phyloP scores from a whole-genome alignment of 2,797 vertebrate genomes.

The Phoeniculus purpureus region DNA sequence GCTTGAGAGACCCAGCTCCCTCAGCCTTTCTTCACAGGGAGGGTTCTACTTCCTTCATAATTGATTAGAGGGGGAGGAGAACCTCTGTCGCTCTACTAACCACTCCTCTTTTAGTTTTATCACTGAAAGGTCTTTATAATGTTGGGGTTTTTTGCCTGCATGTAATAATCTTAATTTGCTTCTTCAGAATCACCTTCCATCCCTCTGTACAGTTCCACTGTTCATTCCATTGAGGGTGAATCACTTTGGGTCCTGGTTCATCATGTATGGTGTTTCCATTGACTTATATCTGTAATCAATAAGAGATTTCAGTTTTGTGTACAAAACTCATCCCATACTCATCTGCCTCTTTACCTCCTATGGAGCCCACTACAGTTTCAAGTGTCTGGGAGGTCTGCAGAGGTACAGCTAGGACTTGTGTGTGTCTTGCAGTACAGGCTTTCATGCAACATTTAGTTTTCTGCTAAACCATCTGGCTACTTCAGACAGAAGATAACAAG shows the following conservation, averaged over 20 bases:
- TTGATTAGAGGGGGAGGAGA: too few species aligned
- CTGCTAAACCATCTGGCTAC: not conserved
- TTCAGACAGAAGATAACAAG: not conserved
- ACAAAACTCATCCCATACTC: not conserved
- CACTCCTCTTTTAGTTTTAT: not conserved
- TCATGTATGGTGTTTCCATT: not conserved
- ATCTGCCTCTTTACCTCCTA: not conserved
- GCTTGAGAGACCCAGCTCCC: too few species aligned
- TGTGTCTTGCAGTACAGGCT: not conserved
- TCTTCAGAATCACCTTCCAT: not conserved
- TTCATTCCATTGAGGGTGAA: not conserved
- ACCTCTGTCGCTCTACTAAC: too few species aligned
- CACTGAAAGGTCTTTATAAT: not conserved
- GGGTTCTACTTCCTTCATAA: too few species aligned
- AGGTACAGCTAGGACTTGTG: rapidly evolving
- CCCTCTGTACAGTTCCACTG: not conserved
- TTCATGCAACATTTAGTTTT: not conserved
- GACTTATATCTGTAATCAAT: rapidly evolving
- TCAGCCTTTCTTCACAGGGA: too few species aligned
- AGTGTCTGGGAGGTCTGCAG: not conserved
- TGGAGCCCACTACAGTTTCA: not conserved
- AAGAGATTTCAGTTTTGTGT: not conserved
- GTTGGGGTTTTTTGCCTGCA: not conserved
- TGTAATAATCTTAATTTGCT: not conserved
- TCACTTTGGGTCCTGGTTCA: not conserved